Evolutionary conservation across 1,140 invertebrate species (phyloP).

Genomic region (Ganaspis sp.): DNA sequence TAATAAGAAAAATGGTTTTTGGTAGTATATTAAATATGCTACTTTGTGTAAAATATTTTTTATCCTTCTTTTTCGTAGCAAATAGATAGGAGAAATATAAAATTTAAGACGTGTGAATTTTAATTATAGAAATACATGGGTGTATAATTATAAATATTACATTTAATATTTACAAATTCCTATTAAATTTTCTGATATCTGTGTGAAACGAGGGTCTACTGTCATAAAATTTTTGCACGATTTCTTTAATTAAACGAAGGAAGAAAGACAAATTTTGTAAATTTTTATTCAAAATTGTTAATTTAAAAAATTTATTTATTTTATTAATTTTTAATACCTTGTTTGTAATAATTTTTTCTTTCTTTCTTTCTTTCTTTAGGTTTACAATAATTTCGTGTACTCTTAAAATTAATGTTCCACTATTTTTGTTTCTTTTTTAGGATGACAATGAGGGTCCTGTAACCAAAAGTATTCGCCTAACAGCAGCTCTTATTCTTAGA

Average conservation of each 20-base stretch:
- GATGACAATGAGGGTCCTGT: conserved; percentile 99
- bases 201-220: no score
- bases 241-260: neutral
- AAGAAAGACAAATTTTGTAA: conserved; percentile 35
- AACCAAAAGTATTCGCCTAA: conserved; percentile 98
- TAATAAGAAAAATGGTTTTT: no score
- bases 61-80: no score
- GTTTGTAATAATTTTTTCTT: neutral
- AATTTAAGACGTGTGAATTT: no score
- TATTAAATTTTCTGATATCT: no score
- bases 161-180: no score
- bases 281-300: no score
- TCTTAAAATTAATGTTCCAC: neutral
- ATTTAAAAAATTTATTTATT: conserved; percentile 40
- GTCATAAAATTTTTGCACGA: neutral
- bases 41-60: no score
- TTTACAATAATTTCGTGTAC: neutral
- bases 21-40: no score
- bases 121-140: no score
- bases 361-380: neutral
- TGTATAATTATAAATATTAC: no score
- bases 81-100: no score
- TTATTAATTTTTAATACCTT: neutral
- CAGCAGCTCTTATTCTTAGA: conserved; percentile 95
- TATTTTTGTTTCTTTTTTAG: conserved; percentile 77